Conservation (phyloP, 2,888 invertebrate genomes). For the Pseudanteris insignis region DNA sequence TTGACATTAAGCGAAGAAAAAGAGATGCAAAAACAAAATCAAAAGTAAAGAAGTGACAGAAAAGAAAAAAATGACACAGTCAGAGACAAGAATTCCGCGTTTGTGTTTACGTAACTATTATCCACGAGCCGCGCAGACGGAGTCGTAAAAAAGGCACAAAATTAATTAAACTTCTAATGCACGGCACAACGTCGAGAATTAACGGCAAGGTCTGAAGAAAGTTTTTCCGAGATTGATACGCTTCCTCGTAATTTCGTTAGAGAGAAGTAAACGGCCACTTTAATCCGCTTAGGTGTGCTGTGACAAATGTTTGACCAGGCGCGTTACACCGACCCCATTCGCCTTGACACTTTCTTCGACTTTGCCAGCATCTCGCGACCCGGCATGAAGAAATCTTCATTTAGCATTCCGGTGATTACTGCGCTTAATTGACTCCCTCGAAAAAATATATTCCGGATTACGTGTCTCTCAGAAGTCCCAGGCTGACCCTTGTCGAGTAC, state of each 20-base stretch:
- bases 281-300: slow-evolving; percentile 45
- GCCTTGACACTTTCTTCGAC: slow-evolving; percentile 28
- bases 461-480: too few relatives aligned
- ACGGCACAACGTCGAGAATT: slow-evolving; percentile 39
- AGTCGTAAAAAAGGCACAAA: slow-evolving; percentile 47
- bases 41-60: not conserved
- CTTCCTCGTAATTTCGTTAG: slow-evolving; percentile 45
- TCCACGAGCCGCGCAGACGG: slow-evolving; percentile 23
- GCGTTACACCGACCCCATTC: slow-evolving; percentile 29
- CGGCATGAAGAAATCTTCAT: slow-evolving; percentile 41
- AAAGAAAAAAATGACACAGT: slow-evolving; percentile 12
- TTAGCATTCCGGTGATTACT: slow-evolving; percentile 30
- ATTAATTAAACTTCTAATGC: slow-evolving; percentile 55
- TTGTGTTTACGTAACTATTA: slow-evolving; percentile 45
- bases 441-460: too few relatives aligned
- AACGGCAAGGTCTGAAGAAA: slow-evolving; percentile 39
- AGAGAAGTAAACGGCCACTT: slow-evolving; percentile 46
- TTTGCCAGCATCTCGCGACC: slow-evolving; percentile 28
- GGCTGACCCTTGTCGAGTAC: too few relatives aligned
- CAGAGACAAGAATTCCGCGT: slow-evolving; percentile 26
- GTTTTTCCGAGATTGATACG: slow-evolving; percentile 45
- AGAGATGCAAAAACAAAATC: too few relatives aligned
- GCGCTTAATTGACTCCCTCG: too few relatives aligned
- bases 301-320: slow-evolving; percentile 47
- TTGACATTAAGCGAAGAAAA: too few relatives aligned